phyloP scores from a whole-genome alignment of 2,113 vertebrate genomes.

The Carassius auratus region DNA sequence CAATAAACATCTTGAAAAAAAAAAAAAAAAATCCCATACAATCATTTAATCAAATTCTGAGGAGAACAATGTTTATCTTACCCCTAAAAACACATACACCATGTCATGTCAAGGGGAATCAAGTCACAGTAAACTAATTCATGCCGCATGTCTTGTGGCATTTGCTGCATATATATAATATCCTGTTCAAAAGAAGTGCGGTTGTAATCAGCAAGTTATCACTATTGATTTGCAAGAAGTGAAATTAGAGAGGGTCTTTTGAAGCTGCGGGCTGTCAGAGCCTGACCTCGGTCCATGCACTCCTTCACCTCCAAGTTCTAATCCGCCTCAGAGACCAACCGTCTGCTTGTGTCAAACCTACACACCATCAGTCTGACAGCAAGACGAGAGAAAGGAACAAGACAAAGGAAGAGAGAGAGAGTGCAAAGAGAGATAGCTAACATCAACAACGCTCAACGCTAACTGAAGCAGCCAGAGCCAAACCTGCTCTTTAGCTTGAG shows the following conservation, averaged over 20 bases:
- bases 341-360: slow-evolving; percentile 39
- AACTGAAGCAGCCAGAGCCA: slow-evolving; percentile 44
- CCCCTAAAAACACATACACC: neutral
- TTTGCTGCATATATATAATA: slow-evolving; percentile 5
- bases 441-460: slow-evolving; percentile 20
- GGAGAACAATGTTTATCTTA: neutral
- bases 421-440: neutral
- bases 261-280: slow-evolving; percentile 50
- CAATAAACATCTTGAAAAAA: neutral
- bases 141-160: neutral
- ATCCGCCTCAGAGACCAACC: slow-evolving; percentile 45
- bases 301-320: slow-evolving; percentile 52
- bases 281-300: slow-evolving; percentile 50
- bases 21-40: neutral
- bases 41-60: neutral
- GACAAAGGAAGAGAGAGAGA: slow-evolving; percentile 23
- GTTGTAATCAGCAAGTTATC: slow-evolving; percentile 42
- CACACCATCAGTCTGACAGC: slow-evolving; percentile 23
- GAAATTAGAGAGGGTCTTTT: slow-evolving; percentile 50
- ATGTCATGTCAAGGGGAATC: neutral
- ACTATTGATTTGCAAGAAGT: slow-evolving; percentile 51
- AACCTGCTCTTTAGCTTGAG: slow-evolving; percentile 68
- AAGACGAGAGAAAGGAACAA: slow-evolving; percentile 21
- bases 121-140: slow-evolving; percentile 3
- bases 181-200: slow-evolving; percentile 17